phyloP scores from a whole-genome alignment of 2,113 vertebrate species.

The Charina bottae region DNA sequence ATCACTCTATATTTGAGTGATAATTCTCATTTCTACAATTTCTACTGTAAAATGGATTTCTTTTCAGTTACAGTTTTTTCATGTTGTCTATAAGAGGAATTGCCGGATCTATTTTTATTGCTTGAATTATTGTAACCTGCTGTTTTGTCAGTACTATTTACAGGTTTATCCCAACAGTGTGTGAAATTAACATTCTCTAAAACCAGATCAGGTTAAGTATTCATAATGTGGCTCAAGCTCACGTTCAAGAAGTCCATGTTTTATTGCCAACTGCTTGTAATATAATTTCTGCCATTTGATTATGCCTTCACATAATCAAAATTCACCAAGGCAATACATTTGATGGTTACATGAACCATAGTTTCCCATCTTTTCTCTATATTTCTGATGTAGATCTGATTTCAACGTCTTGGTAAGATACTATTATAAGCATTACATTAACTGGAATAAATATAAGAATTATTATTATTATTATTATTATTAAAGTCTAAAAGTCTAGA shows the following conservation, averaged over 20 bases:
- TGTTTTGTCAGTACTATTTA: conserved; percentile 31
- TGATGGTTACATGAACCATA: not conserved
- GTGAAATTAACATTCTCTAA: conserved; percentile 34
- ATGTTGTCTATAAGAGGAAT: not conserved
- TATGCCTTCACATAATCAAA: conserved; percentile 22
- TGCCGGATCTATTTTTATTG: conserved; percentile 25
- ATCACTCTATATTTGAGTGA: not conserved
- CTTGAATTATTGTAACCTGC: conserved; percentile 8
- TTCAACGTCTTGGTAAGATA: not conserved
- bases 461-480: conserved; percentile 1
- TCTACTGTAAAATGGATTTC: not conserved
- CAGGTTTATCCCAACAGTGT: conserved; percentile 22
- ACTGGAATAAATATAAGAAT: not conserved
- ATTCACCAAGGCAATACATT: not conserved
- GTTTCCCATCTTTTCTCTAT: not conserved
- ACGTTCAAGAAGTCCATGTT: conserved; percentile 4
- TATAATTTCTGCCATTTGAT: conserved; percentile 11
- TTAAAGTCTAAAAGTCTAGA: not conserved
- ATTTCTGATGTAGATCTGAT: not conserved
- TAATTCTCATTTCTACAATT: not conserved
- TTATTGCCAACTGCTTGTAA: conserved; percentile 17
- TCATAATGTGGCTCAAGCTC: not conserved
- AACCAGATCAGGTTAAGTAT: conserved; percentile 14
- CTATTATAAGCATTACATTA: not conserved
- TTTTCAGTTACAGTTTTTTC: not conserved